Percentiles rank a stretch among this genome's conserved stretches.
These are phyloP conservation scores for Amphiprion ocellaris DNA, from an alignment of 2,113 vertebrate species.

Conservation along the genomic window DNA sequence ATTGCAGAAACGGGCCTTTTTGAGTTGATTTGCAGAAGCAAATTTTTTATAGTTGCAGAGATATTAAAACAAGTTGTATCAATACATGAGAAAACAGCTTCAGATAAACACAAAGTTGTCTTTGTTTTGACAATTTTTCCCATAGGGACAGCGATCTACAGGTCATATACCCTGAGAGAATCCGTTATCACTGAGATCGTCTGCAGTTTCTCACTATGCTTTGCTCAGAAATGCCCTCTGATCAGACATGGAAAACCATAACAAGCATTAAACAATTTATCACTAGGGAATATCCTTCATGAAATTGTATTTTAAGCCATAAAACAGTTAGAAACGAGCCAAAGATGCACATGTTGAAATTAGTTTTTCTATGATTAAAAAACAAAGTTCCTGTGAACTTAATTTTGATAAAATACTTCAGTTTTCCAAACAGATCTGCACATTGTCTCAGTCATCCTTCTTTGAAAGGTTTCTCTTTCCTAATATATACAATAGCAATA, in stretches of 20 bases:
- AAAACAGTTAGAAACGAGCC: neutral
- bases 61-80: neutral
- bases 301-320: neutral
- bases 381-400: neutral
- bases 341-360: neutral
- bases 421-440: neutral
- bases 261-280: conserved; percentile 2
- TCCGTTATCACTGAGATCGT: conserved; percentile 21
- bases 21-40: neutral
- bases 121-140: conserved; percentile 17
- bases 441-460: too few species aligned
- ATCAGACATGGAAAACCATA: conserved; percentile 16
- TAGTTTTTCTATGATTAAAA: neutral
- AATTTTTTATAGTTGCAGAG: conserved; percentile 3
- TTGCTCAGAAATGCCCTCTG: conserved; percentile 24
- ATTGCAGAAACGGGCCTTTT: neutral
- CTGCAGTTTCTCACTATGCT: conserved; percentile 41
- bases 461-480: neutral
- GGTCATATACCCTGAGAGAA: conserved; percentile 29
- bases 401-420: neutral
- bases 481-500: neutral
- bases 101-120: neutral
- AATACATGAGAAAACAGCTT: conserved; percentile 3
- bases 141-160: neutral
- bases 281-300: neutral